Base-by-base conservation (phyloP, 2,888 invertebrate genomes). In the Tromatobia lineatoria region DNA sequence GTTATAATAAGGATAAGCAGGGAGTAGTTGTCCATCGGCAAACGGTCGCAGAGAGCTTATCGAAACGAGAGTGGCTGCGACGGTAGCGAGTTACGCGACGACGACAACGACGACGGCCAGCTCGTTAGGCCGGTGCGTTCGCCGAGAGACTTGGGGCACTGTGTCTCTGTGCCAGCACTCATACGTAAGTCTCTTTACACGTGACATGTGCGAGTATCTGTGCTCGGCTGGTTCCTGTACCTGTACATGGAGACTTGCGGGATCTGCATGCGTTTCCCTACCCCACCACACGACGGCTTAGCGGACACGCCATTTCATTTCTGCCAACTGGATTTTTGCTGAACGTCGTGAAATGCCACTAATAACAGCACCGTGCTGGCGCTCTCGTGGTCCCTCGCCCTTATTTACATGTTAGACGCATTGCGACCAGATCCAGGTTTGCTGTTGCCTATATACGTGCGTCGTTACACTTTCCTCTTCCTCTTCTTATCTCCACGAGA, bases 341-440 rank as follows among this genome's bases (percentile, higher is more conserved):
- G 47, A 45, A 71, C 77, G 76, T 85, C 87, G 82, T 83, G 85
- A 87, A 89, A 90, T 86, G 87, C 87, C 85, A 87, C 88, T 89
- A 90, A 91, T 90, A 91, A 91, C 90, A 89, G 87, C 83, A 87
- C 76, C 85, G 84, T 50, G 73, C 73, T 59, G 47, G 23, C 45
- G 38, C 69, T 61, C 38, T 47, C 54, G 70, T n/a, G 34, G 57
- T 70, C 29, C 81, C 79, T 85, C 84, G 85, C 80, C 83, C 89
- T 90, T 88, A 91, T 91, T 92, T 90, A 90, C 90, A 91, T 90
- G 88, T 86, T 85, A 74, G 77, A 84, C 75, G 71, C 84, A 87
- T 83, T 80, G 66, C 76, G 74, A 47, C 42, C 75, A 66, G 86
- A 76, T 86, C 85, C 61, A 25, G 52, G 70, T 79, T 86, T 75